Evolutionary conservation across 2,113 vertebrate genomes (phyloP).

Genomic region (Paraplagusia blochii): DNA sequence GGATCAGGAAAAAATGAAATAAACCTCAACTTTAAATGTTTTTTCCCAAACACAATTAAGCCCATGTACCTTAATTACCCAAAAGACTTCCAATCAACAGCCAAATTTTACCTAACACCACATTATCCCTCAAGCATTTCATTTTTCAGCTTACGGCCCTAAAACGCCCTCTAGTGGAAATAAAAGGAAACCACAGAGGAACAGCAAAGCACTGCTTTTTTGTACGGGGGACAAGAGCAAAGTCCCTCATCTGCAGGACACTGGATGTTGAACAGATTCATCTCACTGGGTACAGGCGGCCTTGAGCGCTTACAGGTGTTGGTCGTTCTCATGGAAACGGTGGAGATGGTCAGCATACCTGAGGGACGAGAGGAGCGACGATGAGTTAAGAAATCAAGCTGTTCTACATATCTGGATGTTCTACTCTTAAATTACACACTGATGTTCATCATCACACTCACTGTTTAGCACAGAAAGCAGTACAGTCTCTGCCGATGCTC

Average conservation of each 20-base stretch:
- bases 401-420: too few species aligned
- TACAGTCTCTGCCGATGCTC: constrained; percentile 86
- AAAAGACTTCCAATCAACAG: constrained; percentile 1
- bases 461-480: constrained; percentile 91
- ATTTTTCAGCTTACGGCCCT: constrained; percentile 7
- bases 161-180: constrained; percentile 43
- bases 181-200: constrained; percentile 20
- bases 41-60: neutral
- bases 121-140: neutral
- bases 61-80: neutral
- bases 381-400: neutral
- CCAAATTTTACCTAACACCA: neutral
- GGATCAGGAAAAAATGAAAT: neutral
- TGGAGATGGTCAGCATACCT: constrained; percentile 95
- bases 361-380: constrained; percentile 10
- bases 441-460: constrained; percentile 52
- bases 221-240: neutral
- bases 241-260: neutral
- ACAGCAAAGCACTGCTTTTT: constrained; percentile 7
- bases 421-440: neutral
- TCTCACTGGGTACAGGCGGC: neutral
- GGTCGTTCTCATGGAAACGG: constrained; percentile 87
- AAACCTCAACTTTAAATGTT: constrained; percentile 13
- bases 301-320: constrained; percentile 74
- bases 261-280: neutral